These are phyloP conservation scores for Lucilia cuprina DNA, from an alignment of 1,140 invertebrate genomes.

Conservation along the genomic window DNA sequence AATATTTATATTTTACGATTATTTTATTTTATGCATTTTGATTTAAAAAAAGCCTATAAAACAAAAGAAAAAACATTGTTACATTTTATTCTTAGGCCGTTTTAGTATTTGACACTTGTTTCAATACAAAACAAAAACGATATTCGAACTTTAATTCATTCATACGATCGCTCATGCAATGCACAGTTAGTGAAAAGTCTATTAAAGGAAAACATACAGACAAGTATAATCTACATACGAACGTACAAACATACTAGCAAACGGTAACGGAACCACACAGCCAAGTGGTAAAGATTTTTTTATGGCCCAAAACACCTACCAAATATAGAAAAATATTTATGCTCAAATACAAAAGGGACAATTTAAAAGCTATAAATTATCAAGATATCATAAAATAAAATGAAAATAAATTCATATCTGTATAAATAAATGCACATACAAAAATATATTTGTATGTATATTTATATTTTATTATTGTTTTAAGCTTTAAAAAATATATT, in stretches of 20 bases:
- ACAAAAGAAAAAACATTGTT: not conserved
- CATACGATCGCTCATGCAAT: not conserved
- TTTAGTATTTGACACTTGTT: not conserved
- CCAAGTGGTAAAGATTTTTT: not conserved
- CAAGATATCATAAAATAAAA: slow-evolving; percentile 11
- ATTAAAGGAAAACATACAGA: not conserved
- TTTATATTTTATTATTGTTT: slow-evolving; percentile 8
- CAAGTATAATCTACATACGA: not conserved
- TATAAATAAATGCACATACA: not conserved
- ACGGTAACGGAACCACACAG: not conserved
- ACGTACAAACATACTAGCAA: not conserved
- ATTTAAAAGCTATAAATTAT: slow-evolving; percentile 16
- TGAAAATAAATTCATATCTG: not conserved
- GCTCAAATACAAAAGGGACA: not conserved
- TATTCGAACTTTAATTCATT: not conserved
- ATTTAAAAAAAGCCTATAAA: too few species aligned
- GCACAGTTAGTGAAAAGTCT: not conserved
- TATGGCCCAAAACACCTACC: not conserved
- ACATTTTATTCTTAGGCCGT: not conserved
- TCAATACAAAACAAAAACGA: not conserved
- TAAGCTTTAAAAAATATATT: not conserved
- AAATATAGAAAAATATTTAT: slow-evolving; percentile 8
- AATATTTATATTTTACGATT: too few species aligned
- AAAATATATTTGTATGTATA: not conserved
- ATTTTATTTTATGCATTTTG: too few species aligned